Percentiles rank a stretch among this genome's conserved stretches.
phyloP scores from a whole-genome alignment of 2,797 vertebrate species.

The Hapalemur alaotrensis region DNA sequence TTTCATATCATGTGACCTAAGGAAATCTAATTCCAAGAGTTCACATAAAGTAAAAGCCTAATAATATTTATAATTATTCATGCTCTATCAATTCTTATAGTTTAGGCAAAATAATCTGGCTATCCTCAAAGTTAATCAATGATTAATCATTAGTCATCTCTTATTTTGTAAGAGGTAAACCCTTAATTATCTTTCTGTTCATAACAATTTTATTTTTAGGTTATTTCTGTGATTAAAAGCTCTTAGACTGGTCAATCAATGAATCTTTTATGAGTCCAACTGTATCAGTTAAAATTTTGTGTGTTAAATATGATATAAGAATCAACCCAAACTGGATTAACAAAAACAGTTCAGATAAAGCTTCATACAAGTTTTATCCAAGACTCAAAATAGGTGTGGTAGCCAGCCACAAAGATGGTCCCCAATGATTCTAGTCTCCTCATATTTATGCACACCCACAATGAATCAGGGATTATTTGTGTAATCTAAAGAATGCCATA shows the following conservation, averaged over 20 bases:
- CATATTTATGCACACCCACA: not conserved
- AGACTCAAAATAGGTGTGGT: not conserved
- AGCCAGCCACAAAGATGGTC: not conserved
- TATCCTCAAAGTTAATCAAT: not conserved
- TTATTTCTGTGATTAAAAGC: not conserved
- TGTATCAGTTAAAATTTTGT: not conserved
- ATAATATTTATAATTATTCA: not conserved
- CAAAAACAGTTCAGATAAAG: not conserved
- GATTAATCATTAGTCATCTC: not conserved
- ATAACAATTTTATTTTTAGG: constrained; percentile 2
- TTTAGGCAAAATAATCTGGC: not conserved
- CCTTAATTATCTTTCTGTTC: not conserved
- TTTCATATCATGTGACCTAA: not conserved
- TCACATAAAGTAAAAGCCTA: not conserved
- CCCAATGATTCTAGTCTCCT: not conserved
- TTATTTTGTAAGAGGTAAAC: not conserved
- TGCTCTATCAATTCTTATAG: not conserved
- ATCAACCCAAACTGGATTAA: not conserved
- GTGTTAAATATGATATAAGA: not conserved
- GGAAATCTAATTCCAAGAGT: not conserved
- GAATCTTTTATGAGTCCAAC: not conserved
- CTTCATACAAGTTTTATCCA: not conserved
- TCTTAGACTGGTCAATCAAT: not conserved
- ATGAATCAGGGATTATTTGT: not conserved
- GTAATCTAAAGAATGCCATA: not conserved